Conservation (phyloP, 1,140 invertebrate genomes). For the Plutomurus gul region DNA sequence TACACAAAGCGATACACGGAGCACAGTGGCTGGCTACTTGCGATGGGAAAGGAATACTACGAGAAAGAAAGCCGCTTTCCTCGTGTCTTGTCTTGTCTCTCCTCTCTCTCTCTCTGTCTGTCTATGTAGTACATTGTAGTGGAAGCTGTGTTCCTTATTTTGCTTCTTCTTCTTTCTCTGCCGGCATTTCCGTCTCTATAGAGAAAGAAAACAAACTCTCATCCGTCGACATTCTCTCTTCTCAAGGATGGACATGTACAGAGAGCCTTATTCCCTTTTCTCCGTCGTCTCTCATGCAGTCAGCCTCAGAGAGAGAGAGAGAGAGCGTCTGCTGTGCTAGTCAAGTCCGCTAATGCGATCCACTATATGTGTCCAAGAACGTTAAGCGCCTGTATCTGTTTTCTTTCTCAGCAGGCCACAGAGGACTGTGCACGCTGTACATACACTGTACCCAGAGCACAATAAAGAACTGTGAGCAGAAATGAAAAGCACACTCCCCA, state of each 20-base stretch:
- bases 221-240: not conserved
- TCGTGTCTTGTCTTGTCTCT: not conserved
- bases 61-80: conserved; percentile 6
- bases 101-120: not conserved
- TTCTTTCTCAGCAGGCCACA: not conserved
- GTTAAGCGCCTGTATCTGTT: not conserved
- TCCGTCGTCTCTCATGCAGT: too few species aligned
- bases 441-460: too few species aligned
- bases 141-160: too few species aligned
- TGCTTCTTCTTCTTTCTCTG: not conserved
- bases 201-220: not conserved
- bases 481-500: not conserved
- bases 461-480: too few species aligned
- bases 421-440: not conserved
- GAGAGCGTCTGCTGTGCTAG: too few species aligned
- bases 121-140: too few species aligned
- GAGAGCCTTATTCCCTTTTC: not conserved
- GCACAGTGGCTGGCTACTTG: not conserved
- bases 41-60: not conserved
- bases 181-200: not conserved
- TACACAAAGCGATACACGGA: conserved; percentile 7
- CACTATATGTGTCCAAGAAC: not conserved
- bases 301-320: too few species aligned
- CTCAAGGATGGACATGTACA: too few species aligned
- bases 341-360: not conserved